Evolutionary conservation across 2,888 invertebrate species (phyloP), one percentile per base, ranked within the genome.

Genomic region (Physocephala rufipes): DNA sequence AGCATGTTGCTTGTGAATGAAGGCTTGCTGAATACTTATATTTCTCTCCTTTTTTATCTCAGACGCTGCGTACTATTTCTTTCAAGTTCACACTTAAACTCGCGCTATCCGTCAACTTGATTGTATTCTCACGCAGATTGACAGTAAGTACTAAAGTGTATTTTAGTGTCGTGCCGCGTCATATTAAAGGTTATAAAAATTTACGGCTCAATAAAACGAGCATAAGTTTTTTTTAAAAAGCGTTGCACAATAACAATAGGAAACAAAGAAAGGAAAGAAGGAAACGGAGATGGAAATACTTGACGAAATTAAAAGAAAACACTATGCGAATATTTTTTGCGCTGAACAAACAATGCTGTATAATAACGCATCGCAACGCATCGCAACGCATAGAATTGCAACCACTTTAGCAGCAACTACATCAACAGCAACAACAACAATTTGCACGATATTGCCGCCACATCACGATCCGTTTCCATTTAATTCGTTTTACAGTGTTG

Each of bases 61-160:
- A 9, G 30, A 16, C 24, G 26, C 36, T 28, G 26, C 2, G 36
- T 36, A 36, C 36, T 36, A 4, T 4, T 36, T 36, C 55, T 66
- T 45, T 67, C 43, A 16, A 67, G 67, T 67, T 55, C 45, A 24
- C 55, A 67, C 55, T 67, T 24, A 45, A 67, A 58, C 67, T 58
- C 67, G 67, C 67, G 67, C 45, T 58, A 24, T 67, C 67, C 51
- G 58, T 67, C 67, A 67, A 67, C 67, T 67, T 45, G 51, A 67
- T 58, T 58, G 43, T 24, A 26, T 63, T 43, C 62, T 43, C 55
- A 55, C 36, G 49, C 66, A 58, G 67, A 24, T 45, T 67, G 55
- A 58, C 67, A 67, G 45, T n/a, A n/a, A n/a, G n/a, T 26, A 13
- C 43, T 55, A 45, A 45, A 58, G 55, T 21, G 24, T 19, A 51